These are phyloP conservation scores for Beaufortia kweichowensis DNA, from an alignment of 2,113 vertebrate genomes.

Conservation along the genomic window DNA sequence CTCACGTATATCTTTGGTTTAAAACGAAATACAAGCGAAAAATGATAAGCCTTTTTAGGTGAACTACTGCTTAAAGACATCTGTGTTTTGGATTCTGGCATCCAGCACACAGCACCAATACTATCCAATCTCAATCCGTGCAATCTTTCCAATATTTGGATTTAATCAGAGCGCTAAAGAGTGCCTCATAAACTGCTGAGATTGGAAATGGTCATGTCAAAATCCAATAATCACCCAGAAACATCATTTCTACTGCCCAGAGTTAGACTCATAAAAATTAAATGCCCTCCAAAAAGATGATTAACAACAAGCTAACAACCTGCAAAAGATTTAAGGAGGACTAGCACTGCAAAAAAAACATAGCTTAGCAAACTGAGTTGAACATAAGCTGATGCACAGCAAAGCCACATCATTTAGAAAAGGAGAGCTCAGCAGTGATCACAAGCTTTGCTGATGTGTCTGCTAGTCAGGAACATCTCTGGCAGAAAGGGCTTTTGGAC, in stretches of 20 bases:
- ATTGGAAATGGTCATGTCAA: constrained; percentile 29
- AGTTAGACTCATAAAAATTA: background rate
- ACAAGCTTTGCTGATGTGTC: constrained; percentile 18
- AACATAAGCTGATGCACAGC: constrained; percentile 42
- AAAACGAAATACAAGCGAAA: background rate
- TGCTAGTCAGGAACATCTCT: constrained; percentile 11
- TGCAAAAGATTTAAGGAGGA: background rate
- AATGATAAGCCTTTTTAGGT: too few species aligned
- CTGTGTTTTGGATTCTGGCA: background rate
- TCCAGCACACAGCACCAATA: background rate
- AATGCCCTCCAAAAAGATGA: background rate
- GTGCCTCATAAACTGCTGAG: constrained; percentile 36
- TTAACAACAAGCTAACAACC: constrained; percentile 7
- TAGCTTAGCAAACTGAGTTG: background rate
- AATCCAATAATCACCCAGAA: constrained; percentile 33
- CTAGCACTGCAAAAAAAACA: background rate
- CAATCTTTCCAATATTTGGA: constrained; percentile 1
- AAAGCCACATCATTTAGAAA: constrained; percentile 23
- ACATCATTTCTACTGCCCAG: background rate
- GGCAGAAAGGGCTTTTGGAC: constrained; percentile 26
- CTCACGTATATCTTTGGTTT: too few species aligned
- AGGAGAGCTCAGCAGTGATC: constrained; percentile 33
- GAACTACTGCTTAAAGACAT: background rate
- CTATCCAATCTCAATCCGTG: background rate
- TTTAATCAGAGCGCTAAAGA: constrained; percentile 25